Evolutionary conservation across 2,888 invertebrate species (phyloP).

Genomic region (Scaptomyza reducta): DNA sequence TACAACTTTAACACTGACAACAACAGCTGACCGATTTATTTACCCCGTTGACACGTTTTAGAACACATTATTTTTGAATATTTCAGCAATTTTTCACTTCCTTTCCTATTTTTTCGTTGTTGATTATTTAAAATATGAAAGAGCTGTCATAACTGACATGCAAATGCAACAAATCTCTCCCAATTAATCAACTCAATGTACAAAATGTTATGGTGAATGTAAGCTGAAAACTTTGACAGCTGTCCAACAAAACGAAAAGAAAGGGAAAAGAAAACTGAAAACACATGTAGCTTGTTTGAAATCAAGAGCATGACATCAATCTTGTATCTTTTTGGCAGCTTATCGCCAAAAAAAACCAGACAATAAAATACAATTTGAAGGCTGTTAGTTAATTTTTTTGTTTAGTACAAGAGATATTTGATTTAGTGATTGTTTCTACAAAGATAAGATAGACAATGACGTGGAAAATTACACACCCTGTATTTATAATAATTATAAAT

Average conservation of each 20-base stretch:
- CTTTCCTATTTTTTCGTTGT: neutral
- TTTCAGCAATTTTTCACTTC: slow-evolving; percentile 31
- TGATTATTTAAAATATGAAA: slow-evolving; percentile 5
- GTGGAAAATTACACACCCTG: slow-evolving; percentile 51
- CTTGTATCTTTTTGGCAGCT: slow-evolving; percentile 42
- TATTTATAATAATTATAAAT: slow-evolving; percentile 44
- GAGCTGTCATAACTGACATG: slow-evolving; percentile 52
- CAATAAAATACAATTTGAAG: slow-evolving; percentile 23
- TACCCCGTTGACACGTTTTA: slow-evolving; percentile 40
- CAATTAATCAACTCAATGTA: slow-evolving; percentile 48
- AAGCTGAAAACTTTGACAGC: slow-evolving; percentile 45
- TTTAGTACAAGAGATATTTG: slow-evolving; percentile 9
- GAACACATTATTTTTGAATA: slow-evolving; percentile 31
- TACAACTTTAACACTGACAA: slow-evolving; percentile 18
- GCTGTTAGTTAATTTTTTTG: slow-evolving; percentile 1
- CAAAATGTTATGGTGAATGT: slow-evolving; percentile 25
- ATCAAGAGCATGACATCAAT: slow-evolving; percentile 52
- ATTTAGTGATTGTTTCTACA: slow-evolving; percentile 5
- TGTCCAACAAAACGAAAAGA: slow-evolving; percentile 14
- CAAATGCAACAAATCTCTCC: slow-evolving; percentile 47
- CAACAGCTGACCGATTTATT: slow-evolving; percentile 40
- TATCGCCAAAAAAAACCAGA: slow-evolving; percentile 33
- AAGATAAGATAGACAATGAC: slow-evolving; percentile 50
- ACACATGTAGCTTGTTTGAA: slow-evolving; percentile 31
- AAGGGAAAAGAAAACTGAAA: neutral